Conservation (phyloP, 2,888 invertebrate species). For the Cheilosia pagana region DNA sequence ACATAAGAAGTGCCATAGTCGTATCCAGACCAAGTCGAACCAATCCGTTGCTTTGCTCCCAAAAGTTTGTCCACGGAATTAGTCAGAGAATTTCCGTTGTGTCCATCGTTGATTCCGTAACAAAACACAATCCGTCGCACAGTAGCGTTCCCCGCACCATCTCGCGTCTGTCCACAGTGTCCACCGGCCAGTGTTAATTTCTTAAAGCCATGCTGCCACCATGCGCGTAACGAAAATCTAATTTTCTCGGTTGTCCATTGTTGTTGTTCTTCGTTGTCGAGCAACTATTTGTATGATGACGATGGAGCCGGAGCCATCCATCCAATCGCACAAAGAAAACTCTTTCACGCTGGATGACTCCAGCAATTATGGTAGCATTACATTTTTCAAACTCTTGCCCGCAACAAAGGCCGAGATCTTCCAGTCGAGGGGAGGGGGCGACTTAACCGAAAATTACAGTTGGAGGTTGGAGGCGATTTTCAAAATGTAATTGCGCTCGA, state of each 20-base stretch:
- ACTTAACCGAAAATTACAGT: constrained; percentile 62
- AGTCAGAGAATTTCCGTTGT: constrained; percentile 67
- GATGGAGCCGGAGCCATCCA: constrained; percentile 58
- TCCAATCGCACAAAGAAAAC: constrained; percentile 67
- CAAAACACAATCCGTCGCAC: constrained; percentile 62
- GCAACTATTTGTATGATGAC: constrained; percentile 8
- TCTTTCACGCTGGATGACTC: constrained; percentile 69
- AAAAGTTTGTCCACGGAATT: constrained; percentile 74
- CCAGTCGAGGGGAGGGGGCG: not conserved
- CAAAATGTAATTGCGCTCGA: constrained; percentile 66
- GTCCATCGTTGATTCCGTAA: constrained; percentile 65
- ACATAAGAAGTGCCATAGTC: constrained; percentile 30
- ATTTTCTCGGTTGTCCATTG: constrained; percentile 53
- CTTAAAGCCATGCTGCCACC: constrained; percentile 72
- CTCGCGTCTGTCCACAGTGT: constrained; percentile 11
- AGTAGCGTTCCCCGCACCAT: constrained; percentile 36
- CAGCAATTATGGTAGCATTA: constrained; percentile 63
- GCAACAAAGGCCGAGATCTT: constrained; percentile 23
- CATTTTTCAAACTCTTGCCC: constrained; percentile 27
- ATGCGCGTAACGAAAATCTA: constrained; percentile 72
- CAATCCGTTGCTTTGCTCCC: constrained; percentile 46
- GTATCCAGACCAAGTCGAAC: constrained; percentile 14
- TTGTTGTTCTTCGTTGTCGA: constrained; percentile 32
- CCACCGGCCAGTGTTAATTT: constrained; percentile 66
- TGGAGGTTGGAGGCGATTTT: constrained; percentile 51